Evolutionary conservation across 2,797 vertebrate species (phyloP), one percentile per base, ranked within the genome.

Genomic region (Pelochelys cantorii): DNA sequence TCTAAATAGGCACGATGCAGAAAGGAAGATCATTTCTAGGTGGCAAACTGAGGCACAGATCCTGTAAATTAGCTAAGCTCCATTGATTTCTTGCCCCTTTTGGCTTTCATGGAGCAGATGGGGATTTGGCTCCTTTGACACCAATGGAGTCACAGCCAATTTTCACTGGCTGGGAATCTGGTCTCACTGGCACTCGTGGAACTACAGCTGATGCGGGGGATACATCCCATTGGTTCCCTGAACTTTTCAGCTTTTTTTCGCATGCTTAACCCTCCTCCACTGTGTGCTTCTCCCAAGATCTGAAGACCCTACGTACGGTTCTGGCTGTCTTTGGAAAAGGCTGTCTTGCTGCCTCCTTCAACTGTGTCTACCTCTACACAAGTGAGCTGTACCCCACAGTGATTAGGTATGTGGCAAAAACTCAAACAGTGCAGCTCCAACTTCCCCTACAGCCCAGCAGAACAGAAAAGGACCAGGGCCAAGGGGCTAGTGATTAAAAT

Each of bases 251-350:
- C 65, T 18, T 34, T 71, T 71, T 71, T 22, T 31, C 34, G 8
- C 5, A 2, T 71, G 18, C n/a, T 37, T 37, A 71, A 11, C 18
- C 65, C 10, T 71, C 18, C 65, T 71, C 65, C 18, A 37, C 18
- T 71, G 9, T 71, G n/a, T 71, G 34, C 18, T 71, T 71, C n/a
- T 37, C n/a, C 10, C 65, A 34, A 71, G 65, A 71, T 22, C 65
- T 71, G 65, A 34, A 71, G 65, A 71, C 10, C 65, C 6, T 62
- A 27, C 59, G 59, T 27, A 62, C 59, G 6, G 27, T 94, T 92
- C 90, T 99, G 82, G 98, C 98, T 54, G 99, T 99, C 12, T 2
- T 99, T 93, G 99, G 99, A 29, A 99, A 99, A 97, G 99, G 99
- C 79, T 99, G 98, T 54, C 97, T 99, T 11, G 98, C 98, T 34